phyloP scores from a whole-genome alignment of 2,888 invertebrate genomes.

The Notodonta ziczac region DNA sequence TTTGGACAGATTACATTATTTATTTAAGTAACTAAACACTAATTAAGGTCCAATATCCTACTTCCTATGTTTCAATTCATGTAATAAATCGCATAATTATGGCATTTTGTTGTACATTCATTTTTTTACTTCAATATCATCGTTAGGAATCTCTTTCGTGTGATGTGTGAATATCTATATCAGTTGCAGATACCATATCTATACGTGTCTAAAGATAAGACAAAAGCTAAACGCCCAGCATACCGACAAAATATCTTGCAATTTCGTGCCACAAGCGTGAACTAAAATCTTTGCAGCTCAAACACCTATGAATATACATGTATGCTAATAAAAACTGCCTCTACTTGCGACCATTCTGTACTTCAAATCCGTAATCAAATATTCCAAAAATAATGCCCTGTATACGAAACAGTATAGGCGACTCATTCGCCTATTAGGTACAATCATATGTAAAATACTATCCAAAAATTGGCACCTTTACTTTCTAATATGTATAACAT shows the following conservation, averaged over 20 bases:
- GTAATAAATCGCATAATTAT: slow-evolving; percentile 46
- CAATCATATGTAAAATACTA: slow-evolving; percentile 35
- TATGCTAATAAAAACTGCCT: slow-evolving; percentile 31
- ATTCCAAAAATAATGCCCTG: slow-evolving; percentile 28
- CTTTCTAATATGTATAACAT: slow-evolving; percentile 47
- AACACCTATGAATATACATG: slow-evolving; percentile 28
- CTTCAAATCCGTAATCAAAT: slow-evolving; percentile 20
- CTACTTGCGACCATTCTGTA: slow-evolving; percentile 14
- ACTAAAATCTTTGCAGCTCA: slow-evolving; percentile 22
- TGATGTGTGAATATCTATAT: slow-evolving; percentile 66
- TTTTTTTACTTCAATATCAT: slow-evolving; percentile 35
- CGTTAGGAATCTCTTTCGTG: slow-evolving; percentile 44
- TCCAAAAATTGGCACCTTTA: slow-evolving; percentile 59
- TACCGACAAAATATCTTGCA: slow-evolving; percentile 54
- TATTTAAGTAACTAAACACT: slow-evolving; percentile 53
- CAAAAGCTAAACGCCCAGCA: slow-evolving; percentile 47
- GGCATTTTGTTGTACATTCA: slow-evolving; percentile 60
- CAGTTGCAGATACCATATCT: slow-evolving; percentile 68
- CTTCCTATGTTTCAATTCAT: slow-evolving; percentile 23
- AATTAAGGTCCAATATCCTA: slow-evolving; percentile 29
- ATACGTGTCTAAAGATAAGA: slow-evolving; percentile 58
- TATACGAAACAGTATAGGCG: slow-evolving; percentile 21
- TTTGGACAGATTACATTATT: slow-evolving; percentile 55
- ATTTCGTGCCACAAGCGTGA: slow-evolving; percentile 39
- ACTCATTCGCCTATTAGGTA: slow-evolving; percentile 22